Base-by-base conservation (phyloP, 2,113 vertebrate genomes). In the Aythya baeri region DNA sequence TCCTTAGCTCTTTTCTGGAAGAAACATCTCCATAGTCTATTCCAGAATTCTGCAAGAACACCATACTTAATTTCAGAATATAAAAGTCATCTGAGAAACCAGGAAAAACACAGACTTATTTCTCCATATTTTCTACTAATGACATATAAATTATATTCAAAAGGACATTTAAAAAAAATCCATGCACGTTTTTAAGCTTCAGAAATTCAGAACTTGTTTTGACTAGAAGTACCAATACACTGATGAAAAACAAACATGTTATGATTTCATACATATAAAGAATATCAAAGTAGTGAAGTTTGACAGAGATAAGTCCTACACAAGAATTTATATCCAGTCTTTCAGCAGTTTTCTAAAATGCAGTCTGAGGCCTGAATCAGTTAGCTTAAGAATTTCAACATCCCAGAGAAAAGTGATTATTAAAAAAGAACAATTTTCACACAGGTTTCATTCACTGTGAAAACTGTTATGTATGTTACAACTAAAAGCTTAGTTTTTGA, bases 1-100 rank as follows among this genome's bases (percentile, higher is more conserved):
- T 71, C 70, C 76, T 65, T 55, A 97, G 81, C 17, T 85, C 83
- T 66, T 84, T 94, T 93, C 94, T 95, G 82, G 96, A 96, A 88
- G 95, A 96, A 94, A 97, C 61, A 63, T 98, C 89, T 88, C 96
- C 95, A 31, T 82, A 95, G 61, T 97, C 79, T 2, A 97, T 71
- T 67, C 91, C 96, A 25, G 88, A 68, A 83, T 97, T 94, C 96
- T 97, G 73, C 29, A 88, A 93, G 73, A 57, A 62, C 26, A 84
- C 20, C n/a, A 26, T 13, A 12, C 43, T 32, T 9, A 9, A 26
- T 29, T 57, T 73, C 25, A 70, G 27, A 43, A 36, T 23, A 57
- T 41, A 74, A 61, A 52, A 22, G 17, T 43, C 17, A 32, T 14
- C 31, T 72, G 52, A 36, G 34, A 78, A 82, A 78, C n/a, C 54